A percentile compares a stretch with the other conserved stretches of the same genome.
These are phyloP conservation scores for Synanthedon tipuliformis DNA, from an alignment of 2,888 invertebrate genomes.

Conservation along the genomic window DNA sequence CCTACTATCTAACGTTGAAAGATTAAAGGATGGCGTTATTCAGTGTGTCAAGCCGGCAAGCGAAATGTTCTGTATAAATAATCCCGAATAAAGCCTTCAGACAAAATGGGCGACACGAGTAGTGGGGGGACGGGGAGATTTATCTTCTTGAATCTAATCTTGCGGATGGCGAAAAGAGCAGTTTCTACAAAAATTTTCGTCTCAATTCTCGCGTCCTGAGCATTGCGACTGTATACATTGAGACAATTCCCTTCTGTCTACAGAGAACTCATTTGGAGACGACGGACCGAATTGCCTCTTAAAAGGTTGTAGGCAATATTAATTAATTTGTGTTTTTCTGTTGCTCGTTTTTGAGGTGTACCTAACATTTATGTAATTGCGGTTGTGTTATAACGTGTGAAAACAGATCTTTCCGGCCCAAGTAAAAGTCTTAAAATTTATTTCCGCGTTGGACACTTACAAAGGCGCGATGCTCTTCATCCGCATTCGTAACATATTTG, in stretches of 20 bases:
- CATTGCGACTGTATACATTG: conserved; percentile 28
- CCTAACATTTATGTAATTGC: neutral
- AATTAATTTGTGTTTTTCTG: neutral
- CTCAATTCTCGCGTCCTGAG: conserved; percentile 35
- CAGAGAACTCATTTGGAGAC: conserved; percentile 34
- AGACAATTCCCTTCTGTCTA: conserved; percentile 38
- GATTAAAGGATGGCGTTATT: conserved; percentile 34
- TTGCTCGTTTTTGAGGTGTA: neutral
- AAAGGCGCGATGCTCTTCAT: too few species aligned
- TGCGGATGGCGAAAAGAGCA: conserved; percentile 60
- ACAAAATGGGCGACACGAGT: conserved; percentile 18
- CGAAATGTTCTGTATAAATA: conserved; percentile 28
- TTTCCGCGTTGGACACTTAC: too few species aligned
- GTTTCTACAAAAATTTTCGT: conserved; percentile 46
- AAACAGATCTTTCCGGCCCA: too few species aligned
- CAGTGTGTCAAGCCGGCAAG: conserved; percentile 6
- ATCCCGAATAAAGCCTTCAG: conserved; percentile 48
- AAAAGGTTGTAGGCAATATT: conserved; percentile 1
- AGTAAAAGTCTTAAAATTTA: too few species aligned
- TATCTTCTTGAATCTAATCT: conserved; percentile 66
- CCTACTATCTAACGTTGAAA: conserved; percentile 21
- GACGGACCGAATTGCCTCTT: conserved; percentile 22
- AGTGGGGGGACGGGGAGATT: conserved; percentile 53
- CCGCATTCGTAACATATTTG: too few species aligned
- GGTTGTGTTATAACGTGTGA: neutral